Evolutionary conservation across 2,888 invertebrate species (phyloP).

Genomic region (Cheiracanthium punctorium): DNA sequence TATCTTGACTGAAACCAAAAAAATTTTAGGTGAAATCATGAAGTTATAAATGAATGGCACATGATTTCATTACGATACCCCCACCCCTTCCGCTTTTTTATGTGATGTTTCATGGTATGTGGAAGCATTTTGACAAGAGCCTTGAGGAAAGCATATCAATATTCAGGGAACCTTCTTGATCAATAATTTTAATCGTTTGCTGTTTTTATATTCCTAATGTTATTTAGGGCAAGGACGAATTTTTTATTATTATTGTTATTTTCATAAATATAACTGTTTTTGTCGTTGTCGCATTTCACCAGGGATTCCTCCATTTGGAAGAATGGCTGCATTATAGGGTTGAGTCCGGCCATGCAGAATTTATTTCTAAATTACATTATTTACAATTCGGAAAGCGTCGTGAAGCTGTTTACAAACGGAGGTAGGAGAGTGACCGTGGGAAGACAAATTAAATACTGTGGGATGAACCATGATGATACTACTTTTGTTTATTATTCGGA

Average conservation of each 20-base stretch:
- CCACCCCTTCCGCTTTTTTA: too few relatives aligned
- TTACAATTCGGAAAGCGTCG: not conserved
- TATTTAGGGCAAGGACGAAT: conserved; percentile 15
- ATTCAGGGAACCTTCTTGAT: not conserved
- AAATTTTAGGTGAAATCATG: too few relatives aligned
- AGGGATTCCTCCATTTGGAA: not conserved
- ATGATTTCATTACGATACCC: too few relatives aligned
- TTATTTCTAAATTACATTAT: not conserved
- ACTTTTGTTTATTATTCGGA: not conserved
- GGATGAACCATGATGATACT: not conserved
- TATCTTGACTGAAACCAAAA: too few relatives aligned
- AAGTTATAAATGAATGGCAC: too few relatives aligned
- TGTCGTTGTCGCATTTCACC: not conserved
- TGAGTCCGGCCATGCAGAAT: too few relatives aligned
- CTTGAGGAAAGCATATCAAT: too few relatives aligned
- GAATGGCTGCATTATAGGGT: not conserved
- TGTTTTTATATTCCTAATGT: not conserved
- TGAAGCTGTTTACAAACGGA: not conserved
- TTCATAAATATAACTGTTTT: not conserved
- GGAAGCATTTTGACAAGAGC: too few relatives aligned
- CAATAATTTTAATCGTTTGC: not conserved
- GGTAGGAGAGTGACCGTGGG: not conserved
- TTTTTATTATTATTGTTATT: too few relatives aligned
- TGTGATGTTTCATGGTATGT: too few relatives aligned
- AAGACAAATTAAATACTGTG: not conserved